Evolutionary conservation across 2,113 vertebrate species (phyloP).

Genomic region (Promerops cafer): DNA sequence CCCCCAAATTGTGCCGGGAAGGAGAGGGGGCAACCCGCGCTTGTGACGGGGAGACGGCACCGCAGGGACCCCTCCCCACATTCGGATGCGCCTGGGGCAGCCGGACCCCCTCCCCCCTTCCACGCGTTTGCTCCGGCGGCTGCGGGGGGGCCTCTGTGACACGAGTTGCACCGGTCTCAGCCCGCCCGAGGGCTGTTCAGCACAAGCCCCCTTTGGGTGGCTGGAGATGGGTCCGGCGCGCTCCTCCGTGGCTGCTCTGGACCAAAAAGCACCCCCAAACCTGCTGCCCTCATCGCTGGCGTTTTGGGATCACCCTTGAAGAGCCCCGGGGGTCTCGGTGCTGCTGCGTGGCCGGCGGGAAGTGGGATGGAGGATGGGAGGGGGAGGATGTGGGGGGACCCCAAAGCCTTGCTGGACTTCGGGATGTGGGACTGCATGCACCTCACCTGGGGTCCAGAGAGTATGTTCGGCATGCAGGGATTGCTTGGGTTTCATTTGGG

Average conservation of each 20-base stretch:
- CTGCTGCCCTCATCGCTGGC: background rate
- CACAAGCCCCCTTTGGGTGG: background rate
- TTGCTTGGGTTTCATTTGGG: background rate
- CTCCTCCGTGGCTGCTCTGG: background rate
- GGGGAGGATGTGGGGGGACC: no score
- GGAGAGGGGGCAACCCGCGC: background rate
- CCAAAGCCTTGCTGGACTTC: background rate
- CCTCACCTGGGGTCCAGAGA: rapidly evolving
- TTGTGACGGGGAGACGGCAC: background rate
- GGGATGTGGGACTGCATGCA: background rate
- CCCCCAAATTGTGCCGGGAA: background rate
- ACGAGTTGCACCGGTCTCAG: background rate
- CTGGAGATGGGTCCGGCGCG: background rate
- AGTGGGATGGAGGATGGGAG: background rate
- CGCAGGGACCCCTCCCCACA: rapidly evolving
- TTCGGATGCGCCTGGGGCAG: background rate
- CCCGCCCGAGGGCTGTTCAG: background rate
- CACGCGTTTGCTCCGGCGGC: background rate
- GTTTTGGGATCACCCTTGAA: background rate
- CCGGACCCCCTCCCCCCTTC: no score
- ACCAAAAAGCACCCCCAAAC: background rate
- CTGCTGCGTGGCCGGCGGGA: rapidly evolving
- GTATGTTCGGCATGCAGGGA: rapidly evolving
- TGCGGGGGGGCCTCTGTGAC: background rate
- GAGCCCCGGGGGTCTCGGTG: background rate